A percentile compares a stretch with the other conserved stretches of the same genome.
These are phyloP conservation scores for Anas capensis DNA, from an alignment of 2,797 vertebrate species.

Conservation along the genomic window DNA sequence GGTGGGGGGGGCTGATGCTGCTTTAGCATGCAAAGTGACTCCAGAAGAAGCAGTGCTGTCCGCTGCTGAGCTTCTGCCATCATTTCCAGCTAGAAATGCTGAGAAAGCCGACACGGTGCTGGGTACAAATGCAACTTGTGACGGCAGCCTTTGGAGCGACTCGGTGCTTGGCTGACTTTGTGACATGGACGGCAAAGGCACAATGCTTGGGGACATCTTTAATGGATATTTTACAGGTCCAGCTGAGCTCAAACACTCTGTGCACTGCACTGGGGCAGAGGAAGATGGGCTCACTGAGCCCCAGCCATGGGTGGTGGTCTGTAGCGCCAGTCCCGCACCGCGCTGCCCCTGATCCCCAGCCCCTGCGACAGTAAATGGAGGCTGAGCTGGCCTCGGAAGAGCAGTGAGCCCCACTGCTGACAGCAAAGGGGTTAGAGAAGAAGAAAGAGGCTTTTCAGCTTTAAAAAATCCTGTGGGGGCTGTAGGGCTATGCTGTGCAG, in stretches of 20 bases:
- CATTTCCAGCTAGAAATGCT: background rate
- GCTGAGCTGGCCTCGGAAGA: background rate
- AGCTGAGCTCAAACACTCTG: background rate
- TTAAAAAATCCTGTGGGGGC: background rate
- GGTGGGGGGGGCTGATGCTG: background rate
- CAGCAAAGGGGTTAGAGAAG: background rate
- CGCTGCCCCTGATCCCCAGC: background rate
- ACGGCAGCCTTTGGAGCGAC: background rate
- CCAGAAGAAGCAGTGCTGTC: background rate
- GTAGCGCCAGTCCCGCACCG: background rate
- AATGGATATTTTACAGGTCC: background rate
- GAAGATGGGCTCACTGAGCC: background rate
- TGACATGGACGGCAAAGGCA: rapidly evolving
- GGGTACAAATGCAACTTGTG: background rate
- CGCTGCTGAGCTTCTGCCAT: rapidly evolving
- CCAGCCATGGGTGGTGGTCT: background rate
- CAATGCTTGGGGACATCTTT: background rate
- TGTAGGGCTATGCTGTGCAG: background rate
- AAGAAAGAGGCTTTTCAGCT: background rate
- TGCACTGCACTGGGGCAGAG: rapidly evolving
- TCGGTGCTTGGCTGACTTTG: background rate
- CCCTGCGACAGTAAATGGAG: rapidly evolving
- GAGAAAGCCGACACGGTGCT: background rate
- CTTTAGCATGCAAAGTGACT: rapidly evolving
- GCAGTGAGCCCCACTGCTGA: background rate